Evolutionary conservation across 2,888 invertebrate species (phyloP), one percentile per base, ranked within the genome.

Genomic region (Agrenia bidenticulata): DNA sequence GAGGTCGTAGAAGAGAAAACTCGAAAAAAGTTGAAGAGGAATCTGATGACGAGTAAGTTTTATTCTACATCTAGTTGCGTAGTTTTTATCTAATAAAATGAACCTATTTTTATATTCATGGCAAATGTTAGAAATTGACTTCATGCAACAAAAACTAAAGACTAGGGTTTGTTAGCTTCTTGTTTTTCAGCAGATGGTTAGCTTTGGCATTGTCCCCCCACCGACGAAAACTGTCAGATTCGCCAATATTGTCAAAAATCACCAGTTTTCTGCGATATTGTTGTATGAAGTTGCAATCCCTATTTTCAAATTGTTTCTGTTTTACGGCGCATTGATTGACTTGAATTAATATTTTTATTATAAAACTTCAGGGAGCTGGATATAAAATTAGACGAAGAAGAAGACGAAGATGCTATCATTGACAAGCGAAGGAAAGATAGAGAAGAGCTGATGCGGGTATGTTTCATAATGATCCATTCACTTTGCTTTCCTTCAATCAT

Each of bases 391-490:
- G 85, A 87, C 53, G 87, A 89, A 67, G 92, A 94, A 67, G 94
- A 94, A 79, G 92, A 93, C 77, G 96, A 96, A 78, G 94, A 96
- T 79, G 88, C 88, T 76, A 92, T 95, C 75, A 97, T 97, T 79
- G 92, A 94, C 79, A 86, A 86, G 78, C 84, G 94, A 73, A 85
- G 96, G 68, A 89, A 90, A 78, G 89, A 93, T 78, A 84, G 96
- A 45, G 93, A 95, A 80, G 92, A 90, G 78, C 83, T 97, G 5
- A 78, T 95, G 64, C 90, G 90, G 85, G 92, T 91, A 82, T 77
- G 45, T 45, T 15, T 32, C 11, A 32, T 64, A 45, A 51, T 53
- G 11, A 32, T 32, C 5, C 32, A 32, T 11, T 32, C 11, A 32
- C 13, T 51, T 45, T 42, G 17, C 21, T 53, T 19, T 51, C 9